These are phyloP conservation scores for Xiphophorus couchianus DNA, from an alignment of 2,113 vertebrate genomes.

Conservation along the genomic window DNA sequence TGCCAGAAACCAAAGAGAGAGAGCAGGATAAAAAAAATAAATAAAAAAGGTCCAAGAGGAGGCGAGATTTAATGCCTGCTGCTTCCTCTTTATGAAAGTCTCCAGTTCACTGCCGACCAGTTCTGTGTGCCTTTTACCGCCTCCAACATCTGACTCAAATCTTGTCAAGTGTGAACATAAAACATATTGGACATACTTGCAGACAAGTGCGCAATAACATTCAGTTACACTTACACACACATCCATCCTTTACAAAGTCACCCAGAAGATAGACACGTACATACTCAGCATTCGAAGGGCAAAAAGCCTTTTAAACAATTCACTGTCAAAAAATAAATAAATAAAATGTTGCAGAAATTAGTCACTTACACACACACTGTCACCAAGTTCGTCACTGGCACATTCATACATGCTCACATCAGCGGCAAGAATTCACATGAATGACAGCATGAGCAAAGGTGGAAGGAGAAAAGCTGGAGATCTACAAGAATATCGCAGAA, in stretches of 20 bases:
- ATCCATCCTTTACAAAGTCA: constrained; percentile 15
- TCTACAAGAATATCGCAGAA: constrained; percentile 3
- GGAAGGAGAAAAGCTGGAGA: constrained; percentile 6
- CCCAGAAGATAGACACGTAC: constrained; percentile 19
- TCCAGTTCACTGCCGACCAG: constrained; percentile 41
- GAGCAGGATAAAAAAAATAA: constrained; percentile 7
- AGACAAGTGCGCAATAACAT: constrained; percentile 1
- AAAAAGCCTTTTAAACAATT: constrained; percentile 49
- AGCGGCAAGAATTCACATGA: constrained; percentile 33
- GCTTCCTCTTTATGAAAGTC: constrained; percentile 44
- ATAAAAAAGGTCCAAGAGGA: constrained; percentile 29
- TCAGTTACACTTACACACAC: constrained; percentile 1
- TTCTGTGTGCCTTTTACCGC: constrained; percentile 40
- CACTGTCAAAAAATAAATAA: constrained; percentile 15
- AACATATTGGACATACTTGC: constrained; percentile 23
- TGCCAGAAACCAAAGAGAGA: constrained; percentile 41
- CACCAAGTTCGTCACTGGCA: constrained; percentile 13
- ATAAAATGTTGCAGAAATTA: constrained; percentile 27
- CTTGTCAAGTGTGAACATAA: constrained; percentile 47
- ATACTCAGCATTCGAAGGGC: constrained; percentile 31
- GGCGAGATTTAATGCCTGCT: constrained; percentile 46
- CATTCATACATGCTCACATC: constrained; percentile 13
- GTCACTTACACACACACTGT: constrained; percentile 37
- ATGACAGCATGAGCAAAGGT: constrained; percentile 24
- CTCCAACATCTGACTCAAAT: constrained; percentile 52